phyloP scores from a whole-genome alignment of 2,113 vertebrate species.

The Ptilorrhoa leucosticta region DNA sequence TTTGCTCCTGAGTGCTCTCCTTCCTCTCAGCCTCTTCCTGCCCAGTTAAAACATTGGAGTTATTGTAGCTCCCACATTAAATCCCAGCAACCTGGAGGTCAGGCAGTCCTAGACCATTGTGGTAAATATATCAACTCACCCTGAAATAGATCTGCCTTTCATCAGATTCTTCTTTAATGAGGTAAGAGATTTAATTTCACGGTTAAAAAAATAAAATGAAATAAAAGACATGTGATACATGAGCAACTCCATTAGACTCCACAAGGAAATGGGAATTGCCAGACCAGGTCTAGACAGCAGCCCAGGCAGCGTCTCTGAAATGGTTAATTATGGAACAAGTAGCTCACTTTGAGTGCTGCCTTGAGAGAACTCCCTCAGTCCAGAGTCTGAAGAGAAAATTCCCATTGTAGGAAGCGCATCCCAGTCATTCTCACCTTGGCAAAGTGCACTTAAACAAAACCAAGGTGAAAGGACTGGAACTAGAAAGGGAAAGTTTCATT shows the following conservation, averaged over 20 bases:
- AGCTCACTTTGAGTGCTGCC: not conserved
- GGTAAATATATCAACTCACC: not conserved
- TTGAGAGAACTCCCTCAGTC: not conserved
- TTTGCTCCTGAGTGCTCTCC: not conserved
- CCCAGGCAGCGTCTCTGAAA: not conserved
- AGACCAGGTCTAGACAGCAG: not conserved
- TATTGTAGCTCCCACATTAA: not conserved
- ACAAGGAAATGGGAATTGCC: not conserved
- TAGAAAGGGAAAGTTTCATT: not conserved
- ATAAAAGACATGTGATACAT: not conserved
- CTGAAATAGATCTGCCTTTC: conserved; percentile 20
- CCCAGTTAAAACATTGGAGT: not conserved
- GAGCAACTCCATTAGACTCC: not conserved
- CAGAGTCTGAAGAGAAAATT: not conserved
- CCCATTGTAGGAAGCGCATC: accelerated
- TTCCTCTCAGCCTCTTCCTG: not conserved
- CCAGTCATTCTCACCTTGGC: not conserved
- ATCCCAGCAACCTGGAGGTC: not conserved
- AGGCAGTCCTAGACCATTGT: not conserved
- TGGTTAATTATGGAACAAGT: not conserved
- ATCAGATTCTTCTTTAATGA: conserved; percentile 27
- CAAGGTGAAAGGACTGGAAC: not conserved
- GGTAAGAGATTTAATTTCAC: conserved; percentile 21
- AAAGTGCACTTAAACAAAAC: not conserved
- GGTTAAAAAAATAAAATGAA: not conserved